Evolutionary conservation across 2,113 vertebrate genomes (phyloP).

Genomic region (Notothenia coriiceps): DNA sequence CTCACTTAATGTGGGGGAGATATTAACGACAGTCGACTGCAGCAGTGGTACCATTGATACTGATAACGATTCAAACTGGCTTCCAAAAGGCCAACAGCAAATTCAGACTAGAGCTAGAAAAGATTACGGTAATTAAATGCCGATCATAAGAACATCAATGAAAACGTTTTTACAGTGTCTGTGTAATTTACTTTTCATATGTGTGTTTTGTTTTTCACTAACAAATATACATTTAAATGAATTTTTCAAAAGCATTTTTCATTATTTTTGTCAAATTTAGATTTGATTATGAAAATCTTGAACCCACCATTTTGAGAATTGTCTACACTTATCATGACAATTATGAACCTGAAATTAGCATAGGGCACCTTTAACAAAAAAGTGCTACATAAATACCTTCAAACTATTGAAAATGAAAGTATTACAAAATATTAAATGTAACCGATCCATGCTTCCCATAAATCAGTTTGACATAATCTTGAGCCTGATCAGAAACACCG

Average conservation of each 20-base stretch:
- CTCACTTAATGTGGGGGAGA: slow-evolving; percentile 26
- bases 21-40: slow-evolving; percentile 31
- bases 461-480: too few relatives aligned
- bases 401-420: too few relatives aligned
- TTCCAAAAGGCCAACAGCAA: neutral
- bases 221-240: neutral
- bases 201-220: neutral
- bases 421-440: too few relatives aligned
- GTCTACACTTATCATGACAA: too few relatives aligned
- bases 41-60: neutral
- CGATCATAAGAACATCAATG: neutral
- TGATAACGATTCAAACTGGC: slow-evolving; percentile 14
- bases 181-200: neutral
- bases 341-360: too few relatives aligned
- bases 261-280: too few relatives aligned
- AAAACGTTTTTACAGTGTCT: neutral
- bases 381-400: too few relatives aligned
- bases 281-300: too few relatives aligned
- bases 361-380: too few relatives aligned
- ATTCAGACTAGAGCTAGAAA: fast-evolving
- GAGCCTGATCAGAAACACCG: too few relatives aligned
- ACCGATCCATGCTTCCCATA: too few relatives aligned
- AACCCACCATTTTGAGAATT: too few relatives aligned
- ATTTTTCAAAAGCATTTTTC: neutral
- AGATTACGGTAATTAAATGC: neutral